Base-by-base conservation (phyloP, 2,888 invertebrate genomes). In the Orthonychiurus folsomi region DNA sequence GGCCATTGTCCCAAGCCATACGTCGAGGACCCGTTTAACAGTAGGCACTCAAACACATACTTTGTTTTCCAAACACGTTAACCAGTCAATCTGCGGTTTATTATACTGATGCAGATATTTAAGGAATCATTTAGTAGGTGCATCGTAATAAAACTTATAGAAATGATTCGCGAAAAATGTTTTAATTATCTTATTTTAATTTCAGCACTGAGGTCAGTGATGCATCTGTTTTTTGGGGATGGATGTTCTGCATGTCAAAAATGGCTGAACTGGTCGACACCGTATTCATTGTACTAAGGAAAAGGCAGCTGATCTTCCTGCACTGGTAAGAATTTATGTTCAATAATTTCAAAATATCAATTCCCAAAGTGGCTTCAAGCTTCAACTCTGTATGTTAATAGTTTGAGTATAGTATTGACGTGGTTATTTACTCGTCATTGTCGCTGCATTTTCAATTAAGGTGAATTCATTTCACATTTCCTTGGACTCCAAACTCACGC, bases 191-290 rank as follows among this genome's bases (percentile, higher is more conserved):
- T 47, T 50, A 59, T 59, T 24, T 50, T 15, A 59, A 9, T 50
- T 56, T n/a, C 58, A 69, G 69, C 28, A 47, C 55, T 21, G 66
- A 60, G 2, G 61, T 70, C 9, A 63, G 60, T 24, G 62, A 89
- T 73, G 93, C 94, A 59, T 88, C 92, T 67, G 93, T 94, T 3
- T 94, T 95, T 79, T 99, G 97, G 99, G 91, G 94, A 70, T 92
- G 88, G 86, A 85, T 95, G 83, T 99, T 99, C 80, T 93, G 93
- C 54, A 81, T 96, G 71, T 94, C 94, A 68, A 99, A 99, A 80
- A 84, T 96, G 63, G 93, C 94, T 0, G 97, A 99, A 79, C 83
- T 97, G 55, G 94, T 93, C 9, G 95, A 95, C 80, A 95, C 95
- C 52, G 84, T 94, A 73, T 95, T 95, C 82, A 89, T 95, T 69